Percentiles rank a stretch among this genome's conserved stretches.
phyloP scores from a whole-genome alignment of 2,888 invertebrate species.

The Xestia sexstrigata region DNA sequence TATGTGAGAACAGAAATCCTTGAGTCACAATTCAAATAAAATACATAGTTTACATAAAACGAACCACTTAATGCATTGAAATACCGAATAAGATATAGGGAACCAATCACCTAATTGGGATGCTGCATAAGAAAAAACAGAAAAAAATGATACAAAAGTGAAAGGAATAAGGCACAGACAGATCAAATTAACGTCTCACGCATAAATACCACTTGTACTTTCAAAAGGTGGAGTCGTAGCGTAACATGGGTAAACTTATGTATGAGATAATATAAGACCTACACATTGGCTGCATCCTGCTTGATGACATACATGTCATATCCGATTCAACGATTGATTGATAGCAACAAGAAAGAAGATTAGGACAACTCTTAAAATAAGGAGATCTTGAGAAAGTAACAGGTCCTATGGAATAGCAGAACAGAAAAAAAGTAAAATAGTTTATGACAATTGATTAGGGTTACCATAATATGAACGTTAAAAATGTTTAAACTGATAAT shows the following conservation, averaged over 20 bases:
- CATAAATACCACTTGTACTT: slow-evolving; percentile 40
- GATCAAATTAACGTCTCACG: slow-evolving; percentile 28
- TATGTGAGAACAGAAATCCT: not conserved
- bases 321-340: not conserved
- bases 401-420: too few species aligned
- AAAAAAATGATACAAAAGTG: slow-evolving; percentile 40
- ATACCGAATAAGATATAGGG: not conserved
- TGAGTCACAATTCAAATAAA: not conserved
- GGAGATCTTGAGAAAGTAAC: not conserved
- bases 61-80: not conserved
- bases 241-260: slow-evolving; percentile 3
- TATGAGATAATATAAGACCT: not conserved
- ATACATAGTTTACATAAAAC: not conserved
- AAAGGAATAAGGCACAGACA: slow-evolving; percentile 42
- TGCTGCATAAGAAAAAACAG: slow-evolving; percentile 10
- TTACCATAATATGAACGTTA: not conserved
- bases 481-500: not conserved
- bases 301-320: not conserved
- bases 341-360: not conserved
- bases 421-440: not conserved
- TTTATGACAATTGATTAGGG: not conserved
- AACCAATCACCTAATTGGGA: slow-evolving; percentile 22
- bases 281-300: not conserved
- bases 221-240: slow-evolving; percentile 33
- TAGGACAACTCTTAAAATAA: not conserved